Percentiles rank a stretch among this genome's conserved stretches.
phyloP scores from a whole-genome alignment of 1,140 invertebrate genomes.

The Scaptodrosophila lebanonensis region DNA sequence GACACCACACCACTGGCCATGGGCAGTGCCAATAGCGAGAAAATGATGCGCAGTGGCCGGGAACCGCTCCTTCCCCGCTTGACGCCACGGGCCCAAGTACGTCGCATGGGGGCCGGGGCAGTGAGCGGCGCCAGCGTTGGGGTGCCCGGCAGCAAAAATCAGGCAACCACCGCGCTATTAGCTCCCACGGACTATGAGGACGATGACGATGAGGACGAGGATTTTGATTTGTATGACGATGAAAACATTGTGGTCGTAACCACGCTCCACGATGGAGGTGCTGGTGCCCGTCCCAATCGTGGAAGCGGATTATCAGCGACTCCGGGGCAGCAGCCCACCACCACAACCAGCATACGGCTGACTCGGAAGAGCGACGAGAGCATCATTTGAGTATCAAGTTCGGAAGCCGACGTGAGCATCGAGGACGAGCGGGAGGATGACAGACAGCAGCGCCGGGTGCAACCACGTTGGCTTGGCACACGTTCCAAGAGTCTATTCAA shows the following conservation, averaged over 20 bases:
- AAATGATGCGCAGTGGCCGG: conserved; percentile 45
- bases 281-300: conserved; percentile 22
- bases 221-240: conserved; percentile 75
- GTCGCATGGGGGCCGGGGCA: conserved; percentile 57
- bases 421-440: conserved; percentile 16
- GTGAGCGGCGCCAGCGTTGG: conserved; percentile 43
- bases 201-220: conserved; percentile 71
- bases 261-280: conserved; percentile 36
- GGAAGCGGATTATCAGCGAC: conserved; percentile 22
- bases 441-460: neutral
- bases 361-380: conserved; percentile 75
- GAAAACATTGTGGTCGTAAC: conserved; percentile 73
- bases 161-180: conserved; percentile 66
- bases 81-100: conserved; percentile 67
- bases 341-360: conserved; percentile 64
- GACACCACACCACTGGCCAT: conserved; percentile 46
- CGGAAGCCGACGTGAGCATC: conserved; percentile 1
- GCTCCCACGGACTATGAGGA: conserved; percentile 50
- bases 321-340: conserved; percentile 40
- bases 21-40: conserved; percentile 39
- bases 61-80: conserved; percentile 65
- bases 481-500: conserved; percentile 25
- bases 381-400: conserved; percentile 65
- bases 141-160: conserved; percentile 48
- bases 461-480: neutral